Evolutionary conservation across 30 jellyfish, hydroid and myxozoan species (phyloP).

Genomic region (Turritopsis rubra): DNA sequence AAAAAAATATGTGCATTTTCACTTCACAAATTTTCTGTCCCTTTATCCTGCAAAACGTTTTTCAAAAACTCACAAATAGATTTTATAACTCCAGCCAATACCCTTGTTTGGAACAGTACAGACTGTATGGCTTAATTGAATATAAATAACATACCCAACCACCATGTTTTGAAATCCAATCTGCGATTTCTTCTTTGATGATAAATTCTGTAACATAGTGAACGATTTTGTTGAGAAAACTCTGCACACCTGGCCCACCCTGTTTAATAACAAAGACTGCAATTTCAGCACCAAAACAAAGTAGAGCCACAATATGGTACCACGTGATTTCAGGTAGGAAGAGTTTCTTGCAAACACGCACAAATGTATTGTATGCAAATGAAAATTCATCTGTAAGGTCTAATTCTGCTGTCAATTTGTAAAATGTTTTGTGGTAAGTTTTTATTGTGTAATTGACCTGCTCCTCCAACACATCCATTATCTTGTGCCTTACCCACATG

Average conservation of each 20-base stretch:
- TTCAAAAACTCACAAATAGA: no score
- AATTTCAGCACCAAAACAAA: conserved; percentile 78
- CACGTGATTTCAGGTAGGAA: conserved; percentile 59
- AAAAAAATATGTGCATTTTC: no score
- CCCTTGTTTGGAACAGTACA: not conserved
- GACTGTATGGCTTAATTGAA: not conserved
- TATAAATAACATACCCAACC: conserved; percentile 73
- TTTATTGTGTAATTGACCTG: conserved; percentile 8
- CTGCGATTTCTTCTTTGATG: conserved; percentile 51
- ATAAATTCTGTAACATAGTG: conserved; percentile 58
- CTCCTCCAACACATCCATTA: conserved; percentile 18
- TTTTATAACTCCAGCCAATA: no score
- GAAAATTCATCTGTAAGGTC: conserved; percentile 26
- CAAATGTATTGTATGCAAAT: conserved; percentile 66
- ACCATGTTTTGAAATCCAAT: conserved; percentile 73
- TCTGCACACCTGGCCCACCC: conserved; percentile 46
- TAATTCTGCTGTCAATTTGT: conserved; percentile 5
- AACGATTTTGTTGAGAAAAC: conserved; percentile 51
- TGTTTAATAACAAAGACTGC: conserved; percentile 68
- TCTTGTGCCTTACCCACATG: conserved; percentile 37
- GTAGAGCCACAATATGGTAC: conserved; percentile 75
- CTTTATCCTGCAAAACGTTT: no score
- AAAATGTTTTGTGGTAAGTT: conserved; percentile 24
- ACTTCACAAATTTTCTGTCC: no score
- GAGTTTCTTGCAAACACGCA: conserved; percentile 51